Percentiles rank a stretch among this genome's conserved stretches.
phyloP scores from a whole-genome alignment of 2,113 vertebrate species.

The Onychostruthus taczanowskii region DNA sequence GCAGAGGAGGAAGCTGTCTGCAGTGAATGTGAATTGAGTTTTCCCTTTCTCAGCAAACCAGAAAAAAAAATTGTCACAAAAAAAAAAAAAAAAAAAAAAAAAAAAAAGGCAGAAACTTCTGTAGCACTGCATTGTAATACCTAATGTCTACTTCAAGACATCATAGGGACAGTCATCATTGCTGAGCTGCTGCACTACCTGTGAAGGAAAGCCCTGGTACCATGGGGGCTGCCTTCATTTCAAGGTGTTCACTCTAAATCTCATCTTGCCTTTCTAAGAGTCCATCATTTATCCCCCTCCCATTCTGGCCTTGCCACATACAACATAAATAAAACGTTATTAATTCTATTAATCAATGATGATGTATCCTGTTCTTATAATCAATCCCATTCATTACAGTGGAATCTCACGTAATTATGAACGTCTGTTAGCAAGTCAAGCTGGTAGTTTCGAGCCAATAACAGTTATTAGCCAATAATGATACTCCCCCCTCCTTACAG shows the following conservation, averaged over 20 bases:
- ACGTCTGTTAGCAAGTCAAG: background rate
- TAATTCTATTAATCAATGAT: background rate
- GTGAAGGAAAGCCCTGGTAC: background rate
- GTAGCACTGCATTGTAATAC: background rate
- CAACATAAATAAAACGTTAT: background rate
- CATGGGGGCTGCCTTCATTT: background rate
- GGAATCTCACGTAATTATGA: background rate
- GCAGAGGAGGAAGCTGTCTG: conserved; percentile 36
- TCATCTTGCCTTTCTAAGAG: background rate
- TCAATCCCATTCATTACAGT: background rate
- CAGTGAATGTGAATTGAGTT: conserved; percentile 34
- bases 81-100: background rate
- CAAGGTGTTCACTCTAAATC: background rate
- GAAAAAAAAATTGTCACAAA: background rate
- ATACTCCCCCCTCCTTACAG: background rate
- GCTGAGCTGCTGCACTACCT: background rate
- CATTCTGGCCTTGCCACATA: background rate
- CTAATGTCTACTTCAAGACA: background rate
- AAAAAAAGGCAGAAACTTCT: background rate
- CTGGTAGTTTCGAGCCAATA: background rate
- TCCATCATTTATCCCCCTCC: background rate
- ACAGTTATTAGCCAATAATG: background rate
- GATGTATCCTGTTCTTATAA: background rate
- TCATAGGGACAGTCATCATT: background rate
- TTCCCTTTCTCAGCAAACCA: background rate